Conservation (phyloP, 2,113 vertebrate species). For the Rattus rattus region DNA sequence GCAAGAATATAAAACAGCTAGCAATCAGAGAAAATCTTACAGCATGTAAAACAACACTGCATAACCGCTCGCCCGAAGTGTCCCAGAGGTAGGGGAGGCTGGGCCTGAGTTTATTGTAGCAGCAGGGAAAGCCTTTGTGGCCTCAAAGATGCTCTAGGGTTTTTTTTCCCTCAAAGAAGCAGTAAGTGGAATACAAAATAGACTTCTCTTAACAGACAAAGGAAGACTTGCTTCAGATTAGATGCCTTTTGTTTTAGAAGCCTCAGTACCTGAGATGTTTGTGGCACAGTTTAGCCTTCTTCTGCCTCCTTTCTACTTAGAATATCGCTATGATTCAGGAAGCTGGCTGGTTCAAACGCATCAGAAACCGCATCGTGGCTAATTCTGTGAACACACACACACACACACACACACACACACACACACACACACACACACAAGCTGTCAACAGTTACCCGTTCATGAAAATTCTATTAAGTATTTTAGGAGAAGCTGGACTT, state of each 20-base stretch:
- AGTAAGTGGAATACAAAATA: conserved; percentile 85
- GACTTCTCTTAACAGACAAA: conserved; percentile 82
- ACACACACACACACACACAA: background rate
- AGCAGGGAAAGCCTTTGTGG: conserved; percentile 89
- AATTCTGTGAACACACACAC: conserved; percentile 77
- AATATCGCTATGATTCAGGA: conserved; percentile 87
- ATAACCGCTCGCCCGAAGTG: too few species aligned
- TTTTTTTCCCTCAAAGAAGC: conserved; percentile 90
- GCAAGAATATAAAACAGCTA: background rate
- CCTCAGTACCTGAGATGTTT: conserved; percentile 65
- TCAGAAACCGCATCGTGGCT: conserved; percentile 86
- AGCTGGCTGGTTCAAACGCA: conserved; percentile 91
- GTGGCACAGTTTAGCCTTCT: conserved; percentile 86
- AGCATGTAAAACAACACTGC: background rate
- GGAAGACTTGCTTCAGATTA: conserved; percentile 87
- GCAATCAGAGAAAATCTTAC: background rate
- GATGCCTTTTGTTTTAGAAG: conserved; percentile 58
- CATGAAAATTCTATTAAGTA: conserved; percentile 69
- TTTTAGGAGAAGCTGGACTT: conserved; percentile 15
- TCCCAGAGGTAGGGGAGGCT: too few species aligned
- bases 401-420: too few species aligned
- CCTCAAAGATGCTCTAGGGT: conserved; percentile 81
- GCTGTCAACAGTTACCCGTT: background rate
- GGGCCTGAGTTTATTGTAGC: background rate
- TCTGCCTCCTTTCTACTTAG: conserved; percentile 81